These are phyloP conservation scores for Cyrtorhinus lividipennis DNA, from an alignment of 1,140 invertebrate species.

Conservation along the genomic window DNA sequence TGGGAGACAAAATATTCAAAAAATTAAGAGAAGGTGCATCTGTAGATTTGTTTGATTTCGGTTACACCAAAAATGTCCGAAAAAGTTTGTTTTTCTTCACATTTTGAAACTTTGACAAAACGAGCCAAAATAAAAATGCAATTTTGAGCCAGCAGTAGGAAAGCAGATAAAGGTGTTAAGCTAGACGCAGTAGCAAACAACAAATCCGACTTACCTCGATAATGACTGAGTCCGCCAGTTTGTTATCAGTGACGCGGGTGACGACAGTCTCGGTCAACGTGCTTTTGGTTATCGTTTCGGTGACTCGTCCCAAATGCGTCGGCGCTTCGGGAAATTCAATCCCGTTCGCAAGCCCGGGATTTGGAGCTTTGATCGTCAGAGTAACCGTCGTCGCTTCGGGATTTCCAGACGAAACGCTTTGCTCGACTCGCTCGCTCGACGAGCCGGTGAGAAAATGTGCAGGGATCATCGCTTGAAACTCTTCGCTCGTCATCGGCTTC, in stretches of 20 bases:
- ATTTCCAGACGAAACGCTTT: not conserved
- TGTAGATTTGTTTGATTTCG: too few species aligned
- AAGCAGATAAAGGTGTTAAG: not conserved
- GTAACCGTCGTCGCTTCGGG: slow-evolving; percentile 33
- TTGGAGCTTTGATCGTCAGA: slow-evolving; percentile 55
- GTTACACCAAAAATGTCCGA: too few species aligned
- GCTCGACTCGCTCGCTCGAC: not conserved
- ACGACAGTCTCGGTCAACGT: slow-evolving; percentile 87
- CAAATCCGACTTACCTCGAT: slow-evolving; percentile 55
- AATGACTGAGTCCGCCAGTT: slow-evolving; percentile 62
- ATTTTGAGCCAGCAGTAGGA: not conserved
- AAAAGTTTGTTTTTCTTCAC: too few species aligned
- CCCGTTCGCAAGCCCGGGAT: slow-evolving; percentile 35
- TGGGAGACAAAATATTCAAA: too few species aligned
- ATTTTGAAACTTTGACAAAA: not conserved
- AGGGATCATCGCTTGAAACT: slow-evolving; percentile 86
- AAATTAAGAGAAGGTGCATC: too few species aligned
- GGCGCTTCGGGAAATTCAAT: slow-evolving; percentile 66
- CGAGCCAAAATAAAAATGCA: not conserved
- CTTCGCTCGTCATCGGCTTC: slow-evolving; percentile 75
- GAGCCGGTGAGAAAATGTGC: slow-evolving; percentile 52
- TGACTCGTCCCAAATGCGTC: slow-evolving; percentile 65
- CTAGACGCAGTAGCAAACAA: not conserved
- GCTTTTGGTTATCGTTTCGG: slow-evolving; percentile 85
- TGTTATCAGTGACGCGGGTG: slow-evolving; percentile 81